Percentiles rank a stretch among this genome's conserved stretches.
Evolutionary conservation across 1,140 invertebrate species (phyloP).

Genomic region (Neodiprion pinetum): DNA sequence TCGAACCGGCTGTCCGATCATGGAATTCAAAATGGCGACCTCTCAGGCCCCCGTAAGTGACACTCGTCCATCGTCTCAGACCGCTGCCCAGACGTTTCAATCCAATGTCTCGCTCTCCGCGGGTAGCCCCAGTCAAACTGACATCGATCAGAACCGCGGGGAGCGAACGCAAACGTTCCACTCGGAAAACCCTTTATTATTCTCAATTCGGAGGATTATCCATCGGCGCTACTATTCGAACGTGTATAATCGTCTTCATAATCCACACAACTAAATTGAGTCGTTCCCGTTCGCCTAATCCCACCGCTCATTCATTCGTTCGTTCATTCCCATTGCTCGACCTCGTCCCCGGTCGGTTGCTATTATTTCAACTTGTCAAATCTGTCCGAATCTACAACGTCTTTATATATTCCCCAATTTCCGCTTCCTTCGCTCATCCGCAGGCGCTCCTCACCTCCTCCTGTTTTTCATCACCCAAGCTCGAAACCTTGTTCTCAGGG

Average conservation of each 20-base stretch:
- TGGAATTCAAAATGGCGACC: constrained; percentile 60
- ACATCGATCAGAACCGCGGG: not conserved
- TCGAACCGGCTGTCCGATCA: constrained; percentile 43
- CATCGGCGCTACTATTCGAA: no score
- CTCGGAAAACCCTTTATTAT: not conserved
- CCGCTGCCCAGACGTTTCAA: constrained; percentile 49
- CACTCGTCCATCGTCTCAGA: constrained; percentile 47
- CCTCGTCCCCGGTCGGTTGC: no score
- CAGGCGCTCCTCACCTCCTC: no score
- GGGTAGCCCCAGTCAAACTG: constrained; percentile 27
- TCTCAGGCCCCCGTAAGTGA: constrained; percentile 43
- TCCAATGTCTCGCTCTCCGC: constrained; percentile 36
- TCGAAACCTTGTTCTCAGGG: constrained; percentile 31
- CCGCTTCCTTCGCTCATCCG: not conserved
- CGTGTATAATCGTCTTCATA: no score
- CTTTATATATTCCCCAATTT: not conserved
- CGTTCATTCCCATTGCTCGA: no score
- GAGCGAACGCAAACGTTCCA: not conserved
- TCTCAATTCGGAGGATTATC: not conserved
- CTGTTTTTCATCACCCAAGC: no score
- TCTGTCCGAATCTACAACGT: not conserved
- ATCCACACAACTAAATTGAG: no score
- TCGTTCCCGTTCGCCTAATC: no score
- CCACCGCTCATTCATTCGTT: no score
- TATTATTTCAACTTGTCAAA: no score